Percentiles rank a stretch among this genome's conserved stretches.
These are phyloP conservation scores for Sclerodermus sp. DNA, from an alignment of 2,888 invertebrate species.

Conservation along the genomic window DNA sequence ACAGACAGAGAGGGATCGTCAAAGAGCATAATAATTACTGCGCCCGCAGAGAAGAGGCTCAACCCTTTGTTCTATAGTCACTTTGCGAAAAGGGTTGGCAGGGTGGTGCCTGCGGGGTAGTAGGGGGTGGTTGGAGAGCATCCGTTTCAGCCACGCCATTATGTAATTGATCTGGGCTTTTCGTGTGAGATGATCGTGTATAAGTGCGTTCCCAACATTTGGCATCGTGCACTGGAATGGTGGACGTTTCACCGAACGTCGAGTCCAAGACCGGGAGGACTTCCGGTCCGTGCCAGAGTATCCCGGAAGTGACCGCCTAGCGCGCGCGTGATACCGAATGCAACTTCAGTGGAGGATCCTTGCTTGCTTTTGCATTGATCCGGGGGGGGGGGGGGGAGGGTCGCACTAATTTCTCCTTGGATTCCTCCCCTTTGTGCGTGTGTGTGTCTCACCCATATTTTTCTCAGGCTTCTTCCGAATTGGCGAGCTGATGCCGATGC, in stretches of 20 bases:
- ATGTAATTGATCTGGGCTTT: conserved; percentile 52
- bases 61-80: conserved; percentile 57
- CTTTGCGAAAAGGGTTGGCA: conserved; percentile 48
- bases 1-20: conserved; percentile 55
- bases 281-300: no score
- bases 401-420: no score
- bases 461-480: conserved; percentile 30
- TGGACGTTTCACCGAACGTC: no score
- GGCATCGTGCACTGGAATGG: no score
- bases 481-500: neutral
- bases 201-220: conserved; percentile 19
- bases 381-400: no score
- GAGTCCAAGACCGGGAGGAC: no score
- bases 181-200: conserved; percentile 41
- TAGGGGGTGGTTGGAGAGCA: conserved; percentile 38
- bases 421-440: conserved; percentile 36
- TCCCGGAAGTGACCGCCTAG: no score
- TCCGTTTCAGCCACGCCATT: conserved; percentile 49
- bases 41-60: conserved; percentile 55
- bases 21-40: conserved; percentile 58
- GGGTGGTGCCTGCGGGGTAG: conserved; percentile 15
- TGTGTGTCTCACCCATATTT: conserved; percentile 8
- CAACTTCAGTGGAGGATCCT: no score
- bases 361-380: no score
- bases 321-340: no score